Conservation (phyloP, 2,888 invertebrate species). For the Mesopsocus fuscifrons region DNA sequence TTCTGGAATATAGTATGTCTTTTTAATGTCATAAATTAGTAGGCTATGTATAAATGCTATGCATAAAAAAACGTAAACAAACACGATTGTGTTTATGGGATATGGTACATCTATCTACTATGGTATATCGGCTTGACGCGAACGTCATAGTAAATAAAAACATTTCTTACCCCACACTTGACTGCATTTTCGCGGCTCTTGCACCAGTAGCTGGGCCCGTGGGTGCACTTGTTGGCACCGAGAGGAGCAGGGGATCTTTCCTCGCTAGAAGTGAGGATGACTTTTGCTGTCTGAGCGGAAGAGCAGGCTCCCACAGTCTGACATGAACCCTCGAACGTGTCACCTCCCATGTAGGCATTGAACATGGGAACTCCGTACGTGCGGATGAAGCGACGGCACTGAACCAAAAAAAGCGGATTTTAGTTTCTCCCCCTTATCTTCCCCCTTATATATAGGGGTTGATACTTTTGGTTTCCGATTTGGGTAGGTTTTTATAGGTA, state of each 20-base stretch:
- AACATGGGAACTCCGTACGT: slow-evolving; percentile 4
- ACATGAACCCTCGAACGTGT: not conserved
- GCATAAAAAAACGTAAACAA: too few species aligned
- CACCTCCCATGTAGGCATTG: not conserved
- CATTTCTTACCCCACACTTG: slow-evolving; percentile 32
- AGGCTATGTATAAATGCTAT: too few species aligned
- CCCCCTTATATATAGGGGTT: too few species aligned
- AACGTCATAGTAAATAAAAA: too few species aligned
- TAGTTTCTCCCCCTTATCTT: too few species aligned
- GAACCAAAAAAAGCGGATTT: not conserved
- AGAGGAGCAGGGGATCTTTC: slow-evolving; percentile 24
- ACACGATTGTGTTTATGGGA: too few species aligned
- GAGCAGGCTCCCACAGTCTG: not conserved
- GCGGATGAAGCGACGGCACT: not conserved
- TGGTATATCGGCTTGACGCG: too few species aligned
- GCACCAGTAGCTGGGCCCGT: slow-evolving; percentile 70
- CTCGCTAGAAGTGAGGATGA: slow-evolving; percentile 11
- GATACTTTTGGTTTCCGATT: too few species aligned
- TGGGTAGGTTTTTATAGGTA: too few species aligned
- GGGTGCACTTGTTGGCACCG: slow-evolving; percentile 45
- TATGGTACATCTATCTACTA: too few species aligned
- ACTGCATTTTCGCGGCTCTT: slow-evolving; percentile 28
- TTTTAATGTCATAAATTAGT: too few species aligned
- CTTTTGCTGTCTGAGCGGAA: not conserved
- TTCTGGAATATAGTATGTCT: too few species aligned